A percentile compares a stretch with the other conserved stretches of the same genome.
These are phyloP conservation scores for Dicroscelio sp. DNA, from an alignment of 2,888 invertebrate species.

Conservation along the genomic window DNA sequence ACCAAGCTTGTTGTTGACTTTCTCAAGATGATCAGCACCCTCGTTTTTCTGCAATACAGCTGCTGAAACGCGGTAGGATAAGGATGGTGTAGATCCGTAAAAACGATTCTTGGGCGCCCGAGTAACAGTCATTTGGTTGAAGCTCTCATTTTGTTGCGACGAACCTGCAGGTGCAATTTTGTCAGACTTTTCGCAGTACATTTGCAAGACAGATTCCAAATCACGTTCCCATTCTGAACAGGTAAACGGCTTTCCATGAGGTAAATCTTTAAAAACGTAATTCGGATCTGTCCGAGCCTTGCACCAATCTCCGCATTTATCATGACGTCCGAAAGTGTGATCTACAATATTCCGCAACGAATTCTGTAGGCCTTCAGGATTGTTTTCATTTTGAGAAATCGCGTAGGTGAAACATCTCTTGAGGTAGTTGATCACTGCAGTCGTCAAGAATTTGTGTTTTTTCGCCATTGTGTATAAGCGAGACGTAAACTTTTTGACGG, in stretches of 20 bases:
- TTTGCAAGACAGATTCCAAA: constrained; percentile 20
- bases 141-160: constrained; percentile 69
- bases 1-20: constrained; percentile 50
- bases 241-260: constrained; percentile 44
- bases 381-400: constrained; percentile 8
- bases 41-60: constrained; percentile 72
- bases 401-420: constrained; percentile 32
- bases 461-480: constrained; percentile 46
- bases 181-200: constrained; percentile 46
- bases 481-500: constrained; percentile 50
- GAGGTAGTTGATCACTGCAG: constrained; percentile 38
- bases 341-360: constrained; percentile 43
- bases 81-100: constrained; percentile 67
- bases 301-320: constrained; percentile 60
- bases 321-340: constrained; percentile 64
- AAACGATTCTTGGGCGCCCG: constrained; percentile 66
- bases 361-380: background rate
- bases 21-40: constrained; percentile 16
- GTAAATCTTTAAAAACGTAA: constrained; percentile 40
- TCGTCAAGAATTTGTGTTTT: constrained; percentile 43
- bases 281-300: constrained; percentile 8
- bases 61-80: constrained; percentile 59
- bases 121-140: constrained; percentile 66
- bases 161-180: constrained; percentile 74
- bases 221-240: constrained; percentile 34